These are phyloP conservation scores for Calypte anna DNA, from an alignment of 2,113 vertebrate species.

Conservation along the genomic window DNA sequence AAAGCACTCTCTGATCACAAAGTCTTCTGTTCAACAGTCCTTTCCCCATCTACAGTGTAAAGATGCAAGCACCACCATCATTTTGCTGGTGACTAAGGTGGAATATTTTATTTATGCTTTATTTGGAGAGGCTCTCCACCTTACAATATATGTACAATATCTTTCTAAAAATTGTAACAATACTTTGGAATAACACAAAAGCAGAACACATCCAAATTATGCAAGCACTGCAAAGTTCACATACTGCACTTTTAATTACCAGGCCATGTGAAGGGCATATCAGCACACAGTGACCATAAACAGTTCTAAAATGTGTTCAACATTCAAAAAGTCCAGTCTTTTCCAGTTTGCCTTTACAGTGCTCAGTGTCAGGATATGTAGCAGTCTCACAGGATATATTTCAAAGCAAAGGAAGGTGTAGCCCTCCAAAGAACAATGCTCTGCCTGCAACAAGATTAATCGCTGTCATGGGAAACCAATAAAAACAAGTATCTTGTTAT, in stretches of 20 bases:
- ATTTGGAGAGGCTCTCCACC: not conserved
- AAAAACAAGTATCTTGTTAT: slow-evolving; percentile 49
- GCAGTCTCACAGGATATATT: not conserved
- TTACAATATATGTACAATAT: not conserved
- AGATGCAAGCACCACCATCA: not conserved
- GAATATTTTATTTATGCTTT: slow-evolving; percentile 22
- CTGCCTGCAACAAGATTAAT: slow-evolving; percentile 6
- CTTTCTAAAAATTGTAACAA: not conserved
- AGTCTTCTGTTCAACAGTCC: slow-evolving; percentile 42
- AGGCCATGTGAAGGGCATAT: not conserved
- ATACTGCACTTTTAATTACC: not conserved
- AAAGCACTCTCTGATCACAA: slow-evolving; percentile 60
- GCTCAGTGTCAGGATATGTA: not conserved
- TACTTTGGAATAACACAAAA: not conserved
- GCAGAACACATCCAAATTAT: not conserved
- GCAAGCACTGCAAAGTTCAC: not conserved
- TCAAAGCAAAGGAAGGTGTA: slow-evolving; percentile 39
- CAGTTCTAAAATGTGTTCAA: slow-evolving; percentile 3
- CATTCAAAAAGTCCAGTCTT: slow-evolving; percentile 6
- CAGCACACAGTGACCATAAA: slow-evolving; percentile 26
- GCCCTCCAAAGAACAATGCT: slow-evolving; percentile 32
- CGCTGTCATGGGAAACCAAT: slow-evolving; percentile 5
- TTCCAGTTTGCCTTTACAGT: slow-evolving; percentile 13
- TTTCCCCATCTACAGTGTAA: not conserved
- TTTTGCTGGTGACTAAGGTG: slow-evolving; percentile 19